phyloP scores from a whole-genome alignment of 2,113 vertebrate species.

The Hippolais icterina region DNA sequence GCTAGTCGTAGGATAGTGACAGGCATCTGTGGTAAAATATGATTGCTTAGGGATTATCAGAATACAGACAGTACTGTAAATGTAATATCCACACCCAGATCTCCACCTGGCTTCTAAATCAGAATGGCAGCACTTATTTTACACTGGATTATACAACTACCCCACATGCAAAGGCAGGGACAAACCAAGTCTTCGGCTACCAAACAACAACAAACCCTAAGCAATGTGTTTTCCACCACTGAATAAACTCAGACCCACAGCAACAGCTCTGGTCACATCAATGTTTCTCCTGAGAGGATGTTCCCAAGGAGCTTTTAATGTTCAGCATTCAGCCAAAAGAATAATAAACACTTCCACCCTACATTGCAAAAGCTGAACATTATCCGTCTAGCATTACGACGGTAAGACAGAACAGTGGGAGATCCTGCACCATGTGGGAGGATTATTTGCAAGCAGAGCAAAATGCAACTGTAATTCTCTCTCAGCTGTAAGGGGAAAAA shows the following conservation, averaged over 20 bases:
- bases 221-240: fast-evolving
- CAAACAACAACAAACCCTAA: not conserved
- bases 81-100: not conserved
- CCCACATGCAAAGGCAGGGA: fast-evolving
- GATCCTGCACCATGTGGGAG: not conserved
- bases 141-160: not conserved
- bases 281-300: not conserved
- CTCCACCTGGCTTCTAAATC: not conserved
- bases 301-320: not conserved
- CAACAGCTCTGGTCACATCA: not conserved
- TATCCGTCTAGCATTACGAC: not conserved
- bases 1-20: not conserved
- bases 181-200: not conserved
- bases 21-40: not conserved
- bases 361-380: fast-evolving
- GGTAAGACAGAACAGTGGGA: not conserved
- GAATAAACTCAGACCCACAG: not conserved
- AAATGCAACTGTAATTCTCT: not conserved
- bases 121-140: not conserved
- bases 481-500: not conserved
- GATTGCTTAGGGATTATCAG: not conserved
- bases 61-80: not conserved
- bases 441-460: not conserved
- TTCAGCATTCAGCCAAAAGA: not conserved
- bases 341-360: not conserved